A percentile compares a stretch with the other conserved stretches of the same genome.
These are phyloP conservation scores for Cetoscarus ocellatus DNA, from an alignment of 2,797 vertebrate species.

Conservation along the genomic window DNA sequence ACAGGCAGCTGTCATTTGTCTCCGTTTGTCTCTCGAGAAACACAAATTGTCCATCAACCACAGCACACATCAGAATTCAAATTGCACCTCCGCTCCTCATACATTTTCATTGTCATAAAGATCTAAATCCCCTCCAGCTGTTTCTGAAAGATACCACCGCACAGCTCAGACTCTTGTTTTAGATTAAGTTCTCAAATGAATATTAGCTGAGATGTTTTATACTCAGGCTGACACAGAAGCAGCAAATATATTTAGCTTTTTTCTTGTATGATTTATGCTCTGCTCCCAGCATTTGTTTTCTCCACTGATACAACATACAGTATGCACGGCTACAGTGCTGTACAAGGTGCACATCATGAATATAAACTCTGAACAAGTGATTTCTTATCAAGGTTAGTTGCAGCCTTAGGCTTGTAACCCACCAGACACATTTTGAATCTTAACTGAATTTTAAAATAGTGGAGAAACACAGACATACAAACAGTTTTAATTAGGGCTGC, in stretches of 20 bases:
- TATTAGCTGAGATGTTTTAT: constrained; percentile 40
- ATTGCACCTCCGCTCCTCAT: constrained; percentile 47
- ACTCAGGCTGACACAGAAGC: constrained; percentile 30
- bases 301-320: constrained; percentile 4
- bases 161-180: constrained; percentile 32
- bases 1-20: constrained; percentile 68
- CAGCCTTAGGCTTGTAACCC: no score
- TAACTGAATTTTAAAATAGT: no score
- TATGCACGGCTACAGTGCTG: neutral
- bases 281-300: constrained; percentile 7
- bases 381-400: neutral
- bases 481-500: no score
- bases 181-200: constrained; percentile 49
- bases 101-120: constrained; percentile 60
- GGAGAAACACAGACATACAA: no score
- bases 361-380: neutral
- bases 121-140: constrained; percentile 57
- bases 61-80: constrained; percentile 39
- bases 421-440: no score
- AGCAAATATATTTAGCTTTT: constrained; percentile 12
- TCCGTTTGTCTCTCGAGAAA: constrained; percentile 57
- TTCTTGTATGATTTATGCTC: constrained; percentile 19
- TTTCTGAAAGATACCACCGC: constrained; percentile 39
- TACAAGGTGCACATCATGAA: neutral
- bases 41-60: constrained; percentile 68